These are phyloP conservation scores for Armadillidium nasatum DNA, from an alignment of 1,140 invertebrate genomes.

Conservation along the genomic window DNA sequence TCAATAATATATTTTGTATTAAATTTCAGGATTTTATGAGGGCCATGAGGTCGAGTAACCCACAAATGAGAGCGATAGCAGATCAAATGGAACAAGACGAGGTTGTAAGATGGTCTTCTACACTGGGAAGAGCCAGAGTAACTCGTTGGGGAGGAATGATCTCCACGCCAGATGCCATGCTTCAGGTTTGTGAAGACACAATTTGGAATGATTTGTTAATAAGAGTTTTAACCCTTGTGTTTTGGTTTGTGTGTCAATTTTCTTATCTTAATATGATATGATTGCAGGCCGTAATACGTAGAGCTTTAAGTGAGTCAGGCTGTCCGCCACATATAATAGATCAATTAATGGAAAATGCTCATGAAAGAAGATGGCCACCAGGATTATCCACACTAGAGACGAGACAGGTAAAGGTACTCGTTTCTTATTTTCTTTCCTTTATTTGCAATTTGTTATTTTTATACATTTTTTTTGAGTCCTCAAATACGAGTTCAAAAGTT, in stretches of 20 bases:
- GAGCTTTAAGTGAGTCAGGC: constrained; percentile 82
- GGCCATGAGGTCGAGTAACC: constrained; percentile 81
- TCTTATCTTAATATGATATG: background rate
- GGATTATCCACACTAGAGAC: constrained; percentile 82
- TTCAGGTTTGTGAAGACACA: constrained; percentile 59
- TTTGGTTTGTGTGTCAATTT: background rate
- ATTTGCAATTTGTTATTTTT: too few species aligned
- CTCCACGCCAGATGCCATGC: constrained; percentile 85
- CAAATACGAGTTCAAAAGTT: too few species aligned
- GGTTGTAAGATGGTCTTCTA: constrained; percentile 83
- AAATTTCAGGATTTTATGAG: constrained; percentile 74
- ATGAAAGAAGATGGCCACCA: constrained; percentile 88
- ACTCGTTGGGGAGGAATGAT: constrained; percentile 97
- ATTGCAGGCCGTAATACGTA: constrained; percentile 78
- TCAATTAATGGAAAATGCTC: constrained; percentile 94
- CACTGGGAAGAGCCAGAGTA: constrained; percentile 76
- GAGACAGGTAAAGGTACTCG: constrained; percentile 56
- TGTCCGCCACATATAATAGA: constrained; percentile 88
- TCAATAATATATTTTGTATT: background rate
- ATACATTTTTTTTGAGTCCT: too few species aligned
- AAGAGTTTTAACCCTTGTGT: too few species aligned
- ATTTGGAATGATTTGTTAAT: too few species aligned
- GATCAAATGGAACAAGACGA: constrained; percentile 90
- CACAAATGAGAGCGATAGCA: constrained; percentile 77
- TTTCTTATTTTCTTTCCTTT: too few species aligned